Evolutionary conservation across 2,888 invertebrate species (phyloP).

Genomic region (Gibbula magus): DNA sequence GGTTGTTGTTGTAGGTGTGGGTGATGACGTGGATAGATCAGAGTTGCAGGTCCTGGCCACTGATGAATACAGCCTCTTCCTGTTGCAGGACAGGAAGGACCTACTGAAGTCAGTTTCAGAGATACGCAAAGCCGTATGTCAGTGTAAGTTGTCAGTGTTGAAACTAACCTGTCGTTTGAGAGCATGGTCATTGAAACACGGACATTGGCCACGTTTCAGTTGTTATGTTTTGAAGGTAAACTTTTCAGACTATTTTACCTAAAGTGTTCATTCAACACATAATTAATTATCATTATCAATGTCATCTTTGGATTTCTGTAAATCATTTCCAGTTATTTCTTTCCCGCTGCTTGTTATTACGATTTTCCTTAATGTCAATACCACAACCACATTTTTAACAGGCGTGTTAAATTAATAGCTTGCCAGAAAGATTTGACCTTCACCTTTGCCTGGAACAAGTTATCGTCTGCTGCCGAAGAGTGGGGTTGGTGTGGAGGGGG

Average conservation of each 20-base stretch:
- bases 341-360: too few species aligned
- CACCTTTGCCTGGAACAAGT: not conserved
- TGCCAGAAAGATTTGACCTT: not conserved
- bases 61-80: not conserved
- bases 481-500: not conserved
- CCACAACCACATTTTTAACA: too few species aligned
- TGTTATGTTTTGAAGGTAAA: too few species aligned
- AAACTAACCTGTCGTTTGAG: not conserved
- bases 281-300: too few species aligned
- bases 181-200: too few species aligned
- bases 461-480: not conserved
- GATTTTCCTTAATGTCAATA: too few species aligned
- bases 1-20: not conserved
- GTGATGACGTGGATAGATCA: not conserved
- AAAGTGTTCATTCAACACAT: too few species aligned
- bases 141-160: not conserved
- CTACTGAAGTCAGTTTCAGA: not conserved
- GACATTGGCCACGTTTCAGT: too few species aligned
- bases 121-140: not conserved
- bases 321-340: too few species aligned
- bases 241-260: too few species aligned
- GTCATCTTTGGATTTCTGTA: too few species aligned
- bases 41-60: not conserved
- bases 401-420: too few species aligned
- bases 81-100: not conserved